Conservation (phyloP, 2,888 invertebrate genomes). For the Gymnoscelis rufifasciata region DNA sequence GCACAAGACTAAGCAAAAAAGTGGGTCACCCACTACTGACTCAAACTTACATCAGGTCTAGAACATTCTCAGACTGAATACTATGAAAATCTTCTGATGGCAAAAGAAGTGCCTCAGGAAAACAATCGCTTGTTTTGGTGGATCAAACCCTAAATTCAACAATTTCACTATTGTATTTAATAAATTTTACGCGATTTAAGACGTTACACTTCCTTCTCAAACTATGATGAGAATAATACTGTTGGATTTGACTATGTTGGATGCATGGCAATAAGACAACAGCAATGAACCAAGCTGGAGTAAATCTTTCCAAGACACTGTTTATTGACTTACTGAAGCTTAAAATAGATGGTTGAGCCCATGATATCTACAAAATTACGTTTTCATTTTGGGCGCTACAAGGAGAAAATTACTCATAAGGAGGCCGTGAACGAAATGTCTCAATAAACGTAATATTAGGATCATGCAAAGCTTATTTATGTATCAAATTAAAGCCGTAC, state of each 20-base stretch:
- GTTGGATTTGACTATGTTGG: too few relatives aligned
- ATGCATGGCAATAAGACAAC: background rate
- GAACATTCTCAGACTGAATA: constrained; percentile 50
- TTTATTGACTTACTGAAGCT: background rate
- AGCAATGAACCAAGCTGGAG: background rate
- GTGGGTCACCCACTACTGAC: constrained; percentile 6
- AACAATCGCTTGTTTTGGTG: constrained; percentile 19
- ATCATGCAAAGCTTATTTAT: constrained; percentile 53
- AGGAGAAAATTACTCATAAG: constrained; percentile 58
- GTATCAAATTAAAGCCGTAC: constrained; percentile 66
- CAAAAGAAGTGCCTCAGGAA: constrained; percentile 5
- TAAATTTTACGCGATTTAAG: too few relatives aligned
- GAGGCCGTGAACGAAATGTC: constrained; percentile 66
- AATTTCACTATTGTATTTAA: too few relatives aligned
- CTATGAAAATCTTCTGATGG: constrained; percentile 5
- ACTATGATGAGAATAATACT: too few relatives aligned
- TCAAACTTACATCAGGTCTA: constrained; percentile 40
- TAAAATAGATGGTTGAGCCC: constrained; percentile 13
- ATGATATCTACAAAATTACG: constrained; percentile 30
- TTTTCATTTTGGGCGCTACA: constrained; percentile 43
- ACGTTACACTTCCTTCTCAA: too few relatives aligned
- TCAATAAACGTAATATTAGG: constrained; percentile 48
- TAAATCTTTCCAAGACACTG: background rate
- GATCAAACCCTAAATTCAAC: background rate
- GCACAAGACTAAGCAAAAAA: too few relatives aligned